Conservation (phyloP, 2,888 invertebrate species). For the Tillus elongatus region DNA sequence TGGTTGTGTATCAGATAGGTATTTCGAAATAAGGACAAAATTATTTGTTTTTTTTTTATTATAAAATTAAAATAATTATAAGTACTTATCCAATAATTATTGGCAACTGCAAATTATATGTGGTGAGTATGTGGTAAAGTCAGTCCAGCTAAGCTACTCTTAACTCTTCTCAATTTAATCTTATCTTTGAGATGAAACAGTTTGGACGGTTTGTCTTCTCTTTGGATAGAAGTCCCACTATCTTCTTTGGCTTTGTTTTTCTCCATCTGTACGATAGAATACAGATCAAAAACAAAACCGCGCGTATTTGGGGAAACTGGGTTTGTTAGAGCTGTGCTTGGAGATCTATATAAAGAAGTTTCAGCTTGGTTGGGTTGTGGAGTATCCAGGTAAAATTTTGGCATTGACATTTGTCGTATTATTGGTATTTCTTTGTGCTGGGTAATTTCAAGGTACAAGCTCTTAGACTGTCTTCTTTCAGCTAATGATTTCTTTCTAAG, state of each 20-base stretch:
- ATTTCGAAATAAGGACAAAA: no score
- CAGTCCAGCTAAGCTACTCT: no score
- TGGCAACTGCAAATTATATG: no score
- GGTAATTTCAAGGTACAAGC: slow-evolving; percentile 32
- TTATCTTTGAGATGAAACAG: slow-evolving; percentile 25
- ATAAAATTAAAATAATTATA: no score
- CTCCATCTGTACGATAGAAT: slow-evolving; percentile 40
- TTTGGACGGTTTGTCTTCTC: slow-evolving; percentile 12
- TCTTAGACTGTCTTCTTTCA: slow-evolving; percentile 37
- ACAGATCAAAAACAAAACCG: slow-evolving; percentile 34
- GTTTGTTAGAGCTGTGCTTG: slow-evolving; percentile 32
- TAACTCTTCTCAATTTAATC: slow-evolving; percentile 26
- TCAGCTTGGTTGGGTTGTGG: slow-evolving; percentile 35
- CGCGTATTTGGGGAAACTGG: slow-evolving; percentile 29
- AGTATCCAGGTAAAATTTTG: slow-evolving; percentile 40
- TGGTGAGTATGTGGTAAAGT: no score
- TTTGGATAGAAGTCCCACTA: no score
- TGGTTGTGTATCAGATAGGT: no score
- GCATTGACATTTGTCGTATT: slow-evolving; percentile 39
- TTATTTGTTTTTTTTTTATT: no score
- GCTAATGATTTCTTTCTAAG: slow-evolving; percentile 34
- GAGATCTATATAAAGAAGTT: slow-evolving; percentile 27
- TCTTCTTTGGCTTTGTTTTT: slow-evolving; percentile 31
- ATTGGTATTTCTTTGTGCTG: slow-evolving; percentile 35
- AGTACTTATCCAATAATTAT: no score